A percentile compares a stretch with the other conserved stretches of the same genome.
phyloP scores from a whole-genome alignment of 2,888 invertebrate genomes.

The Branchinecta sandiegonensis region DNA sequence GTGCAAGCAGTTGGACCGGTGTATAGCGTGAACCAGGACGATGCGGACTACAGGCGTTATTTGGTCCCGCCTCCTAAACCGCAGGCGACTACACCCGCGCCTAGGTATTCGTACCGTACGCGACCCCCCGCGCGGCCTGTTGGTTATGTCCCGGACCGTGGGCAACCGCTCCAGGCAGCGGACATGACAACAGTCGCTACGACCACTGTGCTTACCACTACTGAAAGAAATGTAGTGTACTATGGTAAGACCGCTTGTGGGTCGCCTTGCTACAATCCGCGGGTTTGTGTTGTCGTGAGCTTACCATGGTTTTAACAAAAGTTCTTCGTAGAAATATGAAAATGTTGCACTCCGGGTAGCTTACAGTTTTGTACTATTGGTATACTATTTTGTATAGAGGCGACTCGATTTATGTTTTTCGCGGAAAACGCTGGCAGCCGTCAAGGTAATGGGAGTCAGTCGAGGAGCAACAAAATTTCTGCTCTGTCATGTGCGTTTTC shows the following conservation, averaged over 20 bases:
- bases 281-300: too few relatives aligned
- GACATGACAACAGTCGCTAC: not conserved
- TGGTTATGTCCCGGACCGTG: slow-evolving; percentile 10
- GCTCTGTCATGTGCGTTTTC: too few relatives aligned
- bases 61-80: slow-evolving; percentile 41
- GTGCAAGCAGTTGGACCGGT: slow-evolving; percentile 57
- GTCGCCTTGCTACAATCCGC: too few relatives aligned
- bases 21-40: slow-evolving; percentile 42
- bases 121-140: slow-evolving; percentile 19
- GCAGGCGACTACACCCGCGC: slow-evolving; percentile 31
- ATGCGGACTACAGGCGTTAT: slow-evolving; percentile 45
- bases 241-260: not conserved
- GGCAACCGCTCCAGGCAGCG: slow-evolving; percentile 7
- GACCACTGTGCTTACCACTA: not conserved
- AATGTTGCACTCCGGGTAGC: too few relatives aligned
- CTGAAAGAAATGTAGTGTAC: not conserved
- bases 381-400: too few relatives aligned
- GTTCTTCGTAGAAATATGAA: too few relatives aligned
- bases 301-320: too few relatives aligned
- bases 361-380: too few relatives aligned
- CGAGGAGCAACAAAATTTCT: too few relatives aligned
- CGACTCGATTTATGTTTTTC: too few relatives aligned
- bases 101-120: slow-evolving; percentile 26
- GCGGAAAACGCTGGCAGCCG: too few relatives aligned
- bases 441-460: too few relatives aligned